Evolutionary conservation across 2,888 invertebrate genomes (phyloP), one percentile per base, ranked within the genome.

Genomic region (Tupiocoris notatus): DNA sequence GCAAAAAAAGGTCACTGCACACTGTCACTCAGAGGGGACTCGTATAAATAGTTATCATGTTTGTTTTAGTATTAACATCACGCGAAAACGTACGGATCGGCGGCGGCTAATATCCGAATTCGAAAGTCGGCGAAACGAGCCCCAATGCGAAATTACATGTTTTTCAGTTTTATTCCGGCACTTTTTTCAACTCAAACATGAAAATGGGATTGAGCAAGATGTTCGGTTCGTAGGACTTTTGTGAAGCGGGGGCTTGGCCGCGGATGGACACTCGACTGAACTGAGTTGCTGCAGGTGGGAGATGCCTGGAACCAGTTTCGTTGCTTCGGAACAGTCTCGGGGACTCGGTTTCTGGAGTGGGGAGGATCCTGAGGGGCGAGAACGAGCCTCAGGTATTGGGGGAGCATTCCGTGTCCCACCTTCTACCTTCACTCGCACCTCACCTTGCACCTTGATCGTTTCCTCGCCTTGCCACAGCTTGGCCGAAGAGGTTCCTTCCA

Each of bases 271-370:
- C 73, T 62, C 62, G 20, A 59, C 39, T 39, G 39, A 73, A 73
- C 73, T 73, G 73, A 73, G 73, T 62, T 73, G 73, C 73, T 73
- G 73, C 73, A 73, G 73, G 73, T 73, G 73, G 73, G 73, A 73
- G 73, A 73, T 73, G 73, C 62, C 54, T 73, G 73, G 73, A 73
- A 73, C 73, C 73, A 73, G 73, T 73, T 73, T 73, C 73, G 73
- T 73, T 73, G 61, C 62, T 68, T 23, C 9, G 39, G 18, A 9
- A 7, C 12, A 23, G 59, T n/a, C n/a, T n/a, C 59, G 59, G 20
- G 7, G 59, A 20, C 23, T 22, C 6, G 24, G 21, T 16, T 7
- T 1, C 18, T 2, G 59, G 70, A 24, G 70, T 70, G 70, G 70
- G 70, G 70, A 24, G 24, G 58, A 70, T 22, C 56, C 39, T 12